Evolutionary conservation across 1,140 invertebrate genomes (phyloP), one percentile per base, ranked within the genome.

Genomic region (Zaprionus lachaisei): DNA sequence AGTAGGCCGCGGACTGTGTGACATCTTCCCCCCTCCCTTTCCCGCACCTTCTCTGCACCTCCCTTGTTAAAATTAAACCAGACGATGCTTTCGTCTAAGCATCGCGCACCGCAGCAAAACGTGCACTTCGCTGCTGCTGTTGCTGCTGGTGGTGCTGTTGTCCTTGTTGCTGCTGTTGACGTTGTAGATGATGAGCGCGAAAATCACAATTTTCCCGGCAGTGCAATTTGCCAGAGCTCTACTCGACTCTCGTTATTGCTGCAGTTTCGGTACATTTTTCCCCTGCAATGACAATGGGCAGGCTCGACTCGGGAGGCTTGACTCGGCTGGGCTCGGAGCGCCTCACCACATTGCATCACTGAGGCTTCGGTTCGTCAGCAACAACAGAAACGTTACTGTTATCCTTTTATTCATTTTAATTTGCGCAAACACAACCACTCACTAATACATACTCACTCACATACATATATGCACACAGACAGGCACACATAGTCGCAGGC

Each of bases 371-470:
- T 73, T 83, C 78, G 80, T 87, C 69, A 55, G 41, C 77, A 82
- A 75, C 82, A 77, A 72, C 70, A 65, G 49, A 51, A 64, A 61
- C 61, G 69, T 83, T 64, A 72, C 78, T 90, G 76, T 89, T 89
- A 89, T 89, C 85, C 84, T 90, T 89, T 89, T 89, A 89, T 89
- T 85, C 84, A 89, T 89, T 89, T 89, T 89, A 89, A 89, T 89
- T 89, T 89, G 63, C 79, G 73, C 72, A 81, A 72, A 79, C 41
- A 75, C 72, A 71, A 6, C 31, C 41, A 62, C 41, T 62, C 28
- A 82, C 31, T 72, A 12, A 55, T 22, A 58, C 49, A n/a, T n/a
- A 64, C 54, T 51, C 28, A 37, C 51, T 72, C n/a, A 55, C 38
- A 55, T 26, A 28, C 26, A 28, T 6, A 7, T 28, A 7, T 28